Conservation (phyloP, 1,140 invertebrate species). For the Mesaphorura yosii region DNA sequence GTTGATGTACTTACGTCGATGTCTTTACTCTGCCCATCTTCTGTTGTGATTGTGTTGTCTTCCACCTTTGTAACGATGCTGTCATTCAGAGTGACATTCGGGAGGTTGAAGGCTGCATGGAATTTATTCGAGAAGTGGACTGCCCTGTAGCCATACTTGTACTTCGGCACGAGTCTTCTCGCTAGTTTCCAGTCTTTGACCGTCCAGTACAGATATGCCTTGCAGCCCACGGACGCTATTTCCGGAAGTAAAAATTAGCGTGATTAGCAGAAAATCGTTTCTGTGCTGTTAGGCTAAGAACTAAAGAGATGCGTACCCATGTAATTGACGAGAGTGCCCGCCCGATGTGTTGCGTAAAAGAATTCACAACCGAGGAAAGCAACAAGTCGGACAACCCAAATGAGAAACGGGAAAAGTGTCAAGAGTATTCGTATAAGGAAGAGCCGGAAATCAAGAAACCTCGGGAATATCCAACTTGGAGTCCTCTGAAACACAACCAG, state of each 20-base stretch:
- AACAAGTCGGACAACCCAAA: background rate
- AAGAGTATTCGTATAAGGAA: background rate
- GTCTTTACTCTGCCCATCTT: background rate
- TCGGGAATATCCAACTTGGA: conserved; percentile 9
- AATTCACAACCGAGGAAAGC: background rate
- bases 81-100: background rate
- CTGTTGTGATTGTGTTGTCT: background rate
- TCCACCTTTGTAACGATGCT: background rate
- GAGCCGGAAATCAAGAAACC: background rate
- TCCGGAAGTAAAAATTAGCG: no score
- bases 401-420: background rate
- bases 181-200: no score
- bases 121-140: background rate
- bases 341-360: background rate
- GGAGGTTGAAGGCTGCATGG: background rate
- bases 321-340: no score
- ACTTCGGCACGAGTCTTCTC: no score
- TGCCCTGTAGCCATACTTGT: no score
- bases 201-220: no score
- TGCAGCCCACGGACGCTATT: no score
- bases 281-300: no score
- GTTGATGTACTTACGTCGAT: background rate
- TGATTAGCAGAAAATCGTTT: no score
- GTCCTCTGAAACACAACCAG: conserved; percentile 19
- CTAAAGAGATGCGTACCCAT: no score